These are phyloP conservation scores for Notodonta dromedarius DNA, from an alignment of 2,888 invertebrate species.

Conservation along the genomic window DNA sequence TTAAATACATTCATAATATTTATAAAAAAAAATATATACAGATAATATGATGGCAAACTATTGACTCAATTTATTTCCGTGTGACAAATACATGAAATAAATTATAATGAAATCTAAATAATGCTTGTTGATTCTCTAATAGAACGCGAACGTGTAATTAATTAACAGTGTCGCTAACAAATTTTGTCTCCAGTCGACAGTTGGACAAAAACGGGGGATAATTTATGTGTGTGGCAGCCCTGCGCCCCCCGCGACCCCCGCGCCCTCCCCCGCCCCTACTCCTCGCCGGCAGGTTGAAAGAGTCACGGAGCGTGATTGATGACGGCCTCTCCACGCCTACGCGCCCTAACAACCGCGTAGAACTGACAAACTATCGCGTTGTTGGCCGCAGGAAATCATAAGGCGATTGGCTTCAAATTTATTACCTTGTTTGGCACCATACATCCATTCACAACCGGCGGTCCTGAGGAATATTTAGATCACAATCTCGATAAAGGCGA, in stretches of 20 bases:
- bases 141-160: slow-evolving; percentile 63
- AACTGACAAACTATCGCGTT: slow-evolving; percentile 76
- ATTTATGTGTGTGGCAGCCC: slow-evolving; percentile 75
- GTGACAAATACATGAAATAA: slow-evolving; percentile 39
- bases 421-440: slow-evolving; percentile 53
- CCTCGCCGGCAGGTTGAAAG: slow-evolving; percentile 80
- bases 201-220: slow-evolving; percentile 69
- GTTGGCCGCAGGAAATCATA: slow-evolving; percentile 69
- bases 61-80: slow-evolving; percentile 30
- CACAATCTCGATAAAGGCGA: slow-evolving; percentile 43
- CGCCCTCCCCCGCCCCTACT: slow-evolving; percentile 26
- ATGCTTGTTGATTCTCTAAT: slow-evolving; percentile 43
- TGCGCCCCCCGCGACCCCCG: slow-evolving; percentile 44
- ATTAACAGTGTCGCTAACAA: slow-evolving; percentile 76
- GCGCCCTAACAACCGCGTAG: slow-evolving; percentile 70
- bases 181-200: slow-evolving; percentile 74
- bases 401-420: slow-evolving; percentile 65
- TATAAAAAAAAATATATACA: slow-evolving; percentile 17
- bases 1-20: background rate
- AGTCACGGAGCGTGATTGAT: slow-evolving; percentile 81
- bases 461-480: slow-evolving; percentile 42
- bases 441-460: slow-evolving; percentile 43
- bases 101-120: slow-evolving; percentile 42
- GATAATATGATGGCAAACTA: slow-evolving; percentile 22
- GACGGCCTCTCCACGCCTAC: slow-evolving; percentile 70